Evolutionary conservation across 1,140 invertebrate species (phyloP).

Genomic region (Zeugodacus cucurbitae): DNA sequence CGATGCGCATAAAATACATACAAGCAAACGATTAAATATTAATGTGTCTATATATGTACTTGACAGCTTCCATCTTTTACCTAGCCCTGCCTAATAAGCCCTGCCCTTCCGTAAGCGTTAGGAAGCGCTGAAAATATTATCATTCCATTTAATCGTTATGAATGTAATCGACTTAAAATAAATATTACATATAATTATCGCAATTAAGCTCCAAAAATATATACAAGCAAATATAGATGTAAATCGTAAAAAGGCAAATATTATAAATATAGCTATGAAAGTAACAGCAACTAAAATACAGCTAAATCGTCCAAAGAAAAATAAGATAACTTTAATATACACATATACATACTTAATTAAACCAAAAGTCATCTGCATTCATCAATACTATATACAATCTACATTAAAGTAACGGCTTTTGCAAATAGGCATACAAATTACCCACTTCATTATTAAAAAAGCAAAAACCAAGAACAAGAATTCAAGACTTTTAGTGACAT

Average conservation of each 20-base stretch:
- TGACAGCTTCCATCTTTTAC: background rate
- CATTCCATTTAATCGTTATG: background rate
- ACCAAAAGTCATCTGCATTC: background rate
- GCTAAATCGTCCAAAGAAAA: conserved; percentile 29
- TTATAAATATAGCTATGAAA: background rate
- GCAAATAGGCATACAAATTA: background rate
- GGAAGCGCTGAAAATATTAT: background rate
- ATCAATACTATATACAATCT: background rate
- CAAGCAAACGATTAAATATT: background rate
- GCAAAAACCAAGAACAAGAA: background rate
- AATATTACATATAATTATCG: background rate
- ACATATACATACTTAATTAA: background rate
- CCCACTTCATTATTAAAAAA: background rate
- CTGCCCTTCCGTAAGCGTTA: conserved; percentile 10
- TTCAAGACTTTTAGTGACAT: no score
- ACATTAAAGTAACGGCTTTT: background rate
- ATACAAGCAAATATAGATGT: background rate
- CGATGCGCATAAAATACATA: background rate
- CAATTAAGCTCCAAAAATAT: background rate
- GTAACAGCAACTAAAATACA: background rate
- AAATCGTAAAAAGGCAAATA: background rate
- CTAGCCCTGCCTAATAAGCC: background rate
- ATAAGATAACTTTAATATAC: background rate
- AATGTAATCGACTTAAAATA: background rate
- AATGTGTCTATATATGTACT: background rate